These are phyloP conservation scores for Oxytorus armatus DNA, from an alignment of 2,888 invertebrate species.

Conservation along the genomic window DNA sequence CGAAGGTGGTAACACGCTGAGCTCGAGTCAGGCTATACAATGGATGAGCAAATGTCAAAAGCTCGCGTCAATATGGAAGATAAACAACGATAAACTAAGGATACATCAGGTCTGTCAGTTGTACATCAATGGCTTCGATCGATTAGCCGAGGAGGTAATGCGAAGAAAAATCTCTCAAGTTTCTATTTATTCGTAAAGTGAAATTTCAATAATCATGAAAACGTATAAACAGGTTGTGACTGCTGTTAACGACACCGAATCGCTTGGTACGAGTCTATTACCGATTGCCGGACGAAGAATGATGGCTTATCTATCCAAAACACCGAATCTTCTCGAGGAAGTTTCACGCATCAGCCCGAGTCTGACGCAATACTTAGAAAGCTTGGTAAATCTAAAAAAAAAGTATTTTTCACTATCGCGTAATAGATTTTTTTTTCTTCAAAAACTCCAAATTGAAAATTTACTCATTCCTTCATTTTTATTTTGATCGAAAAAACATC, in stretches of 20 bases:
- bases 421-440: no score
- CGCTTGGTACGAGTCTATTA: constrained; percentile 90
- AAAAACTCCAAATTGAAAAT: no score
- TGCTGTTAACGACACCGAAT: constrained; percentile 89
- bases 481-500: no score
- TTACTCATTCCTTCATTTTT: no score
- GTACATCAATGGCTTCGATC: constrained; percentile 87
- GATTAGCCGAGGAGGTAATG: constrained; percentile 87
- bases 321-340: constrained; percentile 87
- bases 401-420: no score
- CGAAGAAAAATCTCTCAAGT: no score
- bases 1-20: constrained; percentile 84
- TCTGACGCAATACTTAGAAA: constrained; percentile 91
- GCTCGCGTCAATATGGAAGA: constrained; percentile 91
- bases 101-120: constrained; percentile 91
- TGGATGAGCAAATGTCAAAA: constrained; percentile 91
- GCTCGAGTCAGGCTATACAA: constrained; percentile 84
- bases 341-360: constrained; percentile 92
- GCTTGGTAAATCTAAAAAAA: constrained; percentile 82
- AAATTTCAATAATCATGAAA: not conserved
- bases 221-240: constrained; percentile 85
- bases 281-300: constrained; percentile 93
- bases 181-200: no score
- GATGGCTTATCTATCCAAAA: constrained; percentile 87
- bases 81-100: constrained; percentile 89